phyloP scores from a whole-genome alignment of 2,888 invertebrate genomes.

The Leptopilina myrica region DNA sequence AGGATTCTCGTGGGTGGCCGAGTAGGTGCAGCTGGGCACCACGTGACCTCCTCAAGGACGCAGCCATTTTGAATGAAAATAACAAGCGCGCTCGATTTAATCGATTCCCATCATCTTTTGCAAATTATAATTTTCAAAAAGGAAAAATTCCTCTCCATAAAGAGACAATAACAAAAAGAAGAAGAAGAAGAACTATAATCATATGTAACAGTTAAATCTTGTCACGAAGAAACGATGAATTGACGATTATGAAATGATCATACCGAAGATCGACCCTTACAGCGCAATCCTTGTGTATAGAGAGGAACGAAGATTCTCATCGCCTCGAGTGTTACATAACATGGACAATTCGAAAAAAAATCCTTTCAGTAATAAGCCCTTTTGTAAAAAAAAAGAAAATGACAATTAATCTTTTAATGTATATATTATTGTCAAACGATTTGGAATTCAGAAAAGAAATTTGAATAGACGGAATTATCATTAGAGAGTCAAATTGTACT shows the following conservation, averaged over 20 bases:
- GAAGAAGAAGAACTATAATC: slow-evolving; percentile 25
- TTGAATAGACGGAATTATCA: background rate
- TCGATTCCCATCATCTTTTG: slow-evolving; percentile 41
- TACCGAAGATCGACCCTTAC: slow-evolving; percentile 68
- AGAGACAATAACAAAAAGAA: no score
- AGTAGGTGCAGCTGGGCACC: slow-evolving; percentile 66
- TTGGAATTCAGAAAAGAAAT: background rate
- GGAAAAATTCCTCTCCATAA: no score
- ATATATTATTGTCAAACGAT: background rate
- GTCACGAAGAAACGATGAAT: slow-evolving; percentile 6
- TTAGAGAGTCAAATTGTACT: slow-evolving; percentile 12
- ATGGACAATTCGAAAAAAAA: slow-evolving; percentile 60
- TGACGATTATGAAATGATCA: slow-evolving; percentile 66
- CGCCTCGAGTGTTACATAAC: slow-evolving; percentile 59
- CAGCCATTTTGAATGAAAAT: slow-evolving; percentile 67
- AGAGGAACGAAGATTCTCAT: slow-evolving; percentile 68
- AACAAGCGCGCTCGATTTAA: slow-evolving; percentile 56
- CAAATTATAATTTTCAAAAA: slow-evolving; percentile 27
- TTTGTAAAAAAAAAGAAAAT: slow-evolving; percentile 45
- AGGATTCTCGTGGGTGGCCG: slow-evolving; percentile 64
- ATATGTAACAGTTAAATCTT: slow-evolving; percentile 39
- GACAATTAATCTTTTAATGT: slow-evolving; percentile 14
- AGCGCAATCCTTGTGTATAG: slow-evolving; percentile 35
- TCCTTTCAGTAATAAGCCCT: slow-evolving; percentile 43
- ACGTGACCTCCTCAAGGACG: slow-evolving; percentile 74